Conservation (phyloP, 2,113 vertebrate genomes). For the Pogonocichla stellata region DNA sequence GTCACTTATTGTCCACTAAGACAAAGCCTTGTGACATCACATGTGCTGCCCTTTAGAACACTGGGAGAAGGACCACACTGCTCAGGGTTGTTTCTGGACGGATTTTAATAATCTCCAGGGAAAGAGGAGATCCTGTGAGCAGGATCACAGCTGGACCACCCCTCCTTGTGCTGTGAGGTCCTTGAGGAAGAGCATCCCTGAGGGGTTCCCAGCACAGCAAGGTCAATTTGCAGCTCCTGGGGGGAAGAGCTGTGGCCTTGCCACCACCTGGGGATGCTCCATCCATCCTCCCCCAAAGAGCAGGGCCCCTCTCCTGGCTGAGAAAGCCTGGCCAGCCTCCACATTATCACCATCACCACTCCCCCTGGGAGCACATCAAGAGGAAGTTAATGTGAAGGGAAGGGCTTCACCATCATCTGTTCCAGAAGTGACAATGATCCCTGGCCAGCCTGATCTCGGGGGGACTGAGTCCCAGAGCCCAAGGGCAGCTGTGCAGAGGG, state of each 20-base stretch:
- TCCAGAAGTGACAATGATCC: slow-evolving; percentile 31
- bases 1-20: background rate
- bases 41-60: rapidly evolving
- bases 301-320: background rate
- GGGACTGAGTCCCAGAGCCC: background rate
- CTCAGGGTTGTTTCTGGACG: background rate
- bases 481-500: background rate
- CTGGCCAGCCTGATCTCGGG: background rate
- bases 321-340: background rate
- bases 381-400: slow-evolving; percentile 16
- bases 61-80: background rate
- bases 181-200: background rate
- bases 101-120: background rate
- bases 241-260: background rate
- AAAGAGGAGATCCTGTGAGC: background rate
- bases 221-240: background rate
- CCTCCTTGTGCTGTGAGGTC: background rate
- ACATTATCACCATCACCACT: background rate
- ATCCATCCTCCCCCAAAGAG: background rate
- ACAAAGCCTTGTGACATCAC: background rate
- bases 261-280: rapidly evolving
- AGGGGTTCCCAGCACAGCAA: background rate
- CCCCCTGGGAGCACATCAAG: background rate
- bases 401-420: background rate
- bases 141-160: background rate